Evolutionary conservation across 2,113 vertebrate genomes (phyloP).

Genomic region (Artemisiospiza belli): DNA sequence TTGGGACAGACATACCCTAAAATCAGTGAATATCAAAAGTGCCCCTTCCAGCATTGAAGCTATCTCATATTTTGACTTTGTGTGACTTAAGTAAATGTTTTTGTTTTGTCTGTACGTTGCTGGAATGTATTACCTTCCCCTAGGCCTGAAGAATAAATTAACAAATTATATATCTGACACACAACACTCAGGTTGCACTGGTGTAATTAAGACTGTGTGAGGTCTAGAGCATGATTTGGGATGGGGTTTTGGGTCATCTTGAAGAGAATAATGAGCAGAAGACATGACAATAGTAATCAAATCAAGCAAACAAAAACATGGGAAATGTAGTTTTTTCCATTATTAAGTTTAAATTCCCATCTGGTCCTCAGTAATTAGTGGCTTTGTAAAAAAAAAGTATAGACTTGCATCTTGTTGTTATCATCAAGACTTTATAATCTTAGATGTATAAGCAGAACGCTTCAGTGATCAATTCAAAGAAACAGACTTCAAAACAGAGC

Average conservation of each 20-base stretch:
- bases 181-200: background rate
- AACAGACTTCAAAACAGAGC: background rate
- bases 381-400: background rate
- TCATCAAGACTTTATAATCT: background rate
- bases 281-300: background rate
- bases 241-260: background rate
- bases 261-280: background rate
- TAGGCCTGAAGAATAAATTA: slow-evolving; percentile 22
- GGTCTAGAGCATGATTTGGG: background rate
- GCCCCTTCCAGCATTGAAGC: background rate
- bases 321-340: background rate
- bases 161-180: background rate
- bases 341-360: background rate
- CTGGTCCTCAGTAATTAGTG: background rate
- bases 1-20: background rate
- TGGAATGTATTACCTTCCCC: background rate
- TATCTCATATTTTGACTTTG: background rate
- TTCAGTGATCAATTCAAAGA: background rate
- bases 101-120: background rate
- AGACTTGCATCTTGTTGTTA: background rate
- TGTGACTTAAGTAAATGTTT: background rate
- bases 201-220: slow-evolving; percentile 16
- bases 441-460: background rate
- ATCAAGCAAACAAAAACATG: background rate
- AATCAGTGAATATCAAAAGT: background rate